Evolutionary conservation across 2,888 invertebrate genomes (phyloP).

Genomic region (Campoletis raptor): DNA sequence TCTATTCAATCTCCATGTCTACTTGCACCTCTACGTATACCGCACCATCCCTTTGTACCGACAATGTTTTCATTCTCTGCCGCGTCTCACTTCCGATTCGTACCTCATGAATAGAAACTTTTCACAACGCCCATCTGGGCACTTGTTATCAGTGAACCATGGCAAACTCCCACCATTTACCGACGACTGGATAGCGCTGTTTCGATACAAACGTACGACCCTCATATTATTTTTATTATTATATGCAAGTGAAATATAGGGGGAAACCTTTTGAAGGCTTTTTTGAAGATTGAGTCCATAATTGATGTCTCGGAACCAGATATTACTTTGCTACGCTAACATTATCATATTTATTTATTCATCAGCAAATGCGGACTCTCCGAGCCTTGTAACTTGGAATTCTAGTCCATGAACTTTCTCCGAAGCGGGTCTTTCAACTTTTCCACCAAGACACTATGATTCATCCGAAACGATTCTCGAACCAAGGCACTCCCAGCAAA

Average conservation of each 20-base stretch:
- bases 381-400: background rate
- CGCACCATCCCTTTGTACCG: conserved; percentile 39
- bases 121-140: conserved; percentile 27
- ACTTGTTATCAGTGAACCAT: conserved; percentile 52
- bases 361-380: background rate
- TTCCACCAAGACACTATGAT: conserved; percentile 1
- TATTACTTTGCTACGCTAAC: background rate
- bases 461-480: background rate
- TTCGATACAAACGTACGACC: background rate
- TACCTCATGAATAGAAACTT: conserved; percentile 54
- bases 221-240: no score
- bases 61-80: conserved; percentile 52
- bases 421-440: conserved; percentile 8
- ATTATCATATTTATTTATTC: background rate
- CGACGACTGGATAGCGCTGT: conserved; percentile 4
- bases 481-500: background rate
- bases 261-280: background rate
- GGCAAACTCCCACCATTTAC: conserved; percentile 43
- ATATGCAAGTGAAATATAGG: background rate
- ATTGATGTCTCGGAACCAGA: background rate
- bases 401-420: background rate
- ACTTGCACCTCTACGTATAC: background rate
- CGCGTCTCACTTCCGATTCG: conserved; percentile 9
- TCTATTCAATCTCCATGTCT: conserved; percentile 23
- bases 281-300: background rate